Base-by-base conservation (phyloP, 2,888 invertebrate species). In the Archips xylosteana region DNA sequence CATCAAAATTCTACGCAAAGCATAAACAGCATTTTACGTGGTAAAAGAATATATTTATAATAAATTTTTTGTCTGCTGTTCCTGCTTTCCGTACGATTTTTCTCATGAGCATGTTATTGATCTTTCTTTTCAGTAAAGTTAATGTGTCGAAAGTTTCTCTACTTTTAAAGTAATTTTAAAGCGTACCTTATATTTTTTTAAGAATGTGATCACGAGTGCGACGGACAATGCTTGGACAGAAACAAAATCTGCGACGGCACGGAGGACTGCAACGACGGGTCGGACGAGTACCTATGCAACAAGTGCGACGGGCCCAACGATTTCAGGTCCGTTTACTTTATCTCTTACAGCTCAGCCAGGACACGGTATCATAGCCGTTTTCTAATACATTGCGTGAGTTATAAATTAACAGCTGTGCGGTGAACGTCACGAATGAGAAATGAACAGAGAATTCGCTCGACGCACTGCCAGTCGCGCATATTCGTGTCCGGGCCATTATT, bases 221-320 rank as follows among this genome's bases (percentile, higher is more conserved):
- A 95, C 87, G 95, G 95, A 79, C 92, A 86, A 83, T 97, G 97
- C 87, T 92, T 97, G 85, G 91, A 94, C 76, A 94, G 90, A 82
- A 87, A 83, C 80, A 91, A 89, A 85, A 95, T 95, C 87, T 96
- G 97, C 88, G 93, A 97, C 89, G 87, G 89, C 42, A 76, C 81
- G 10, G 75, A 72, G 23, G 96, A 97, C 87, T 97, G 97, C 87
- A 75, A 79, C 9, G 96, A 96, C 83, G 90, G 90, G 67, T 94
- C 95, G 45, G 96, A 96, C 83, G 96, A 96, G 83, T 12, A 69
- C 0, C 72, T 80, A 3, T 93, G 92, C 84, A 79, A 82, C 51
- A 77, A 80, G 32, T 94, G 94, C 78, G 87, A 91, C 62, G 83
- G 86, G 23, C 83, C 85, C 0, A 79, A 83, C 13, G 92, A 93